Evolutionary conservation across 2,797 vertebrate species (phyloP).

Genomic region (Thaleichthys pacificus): DNA sequence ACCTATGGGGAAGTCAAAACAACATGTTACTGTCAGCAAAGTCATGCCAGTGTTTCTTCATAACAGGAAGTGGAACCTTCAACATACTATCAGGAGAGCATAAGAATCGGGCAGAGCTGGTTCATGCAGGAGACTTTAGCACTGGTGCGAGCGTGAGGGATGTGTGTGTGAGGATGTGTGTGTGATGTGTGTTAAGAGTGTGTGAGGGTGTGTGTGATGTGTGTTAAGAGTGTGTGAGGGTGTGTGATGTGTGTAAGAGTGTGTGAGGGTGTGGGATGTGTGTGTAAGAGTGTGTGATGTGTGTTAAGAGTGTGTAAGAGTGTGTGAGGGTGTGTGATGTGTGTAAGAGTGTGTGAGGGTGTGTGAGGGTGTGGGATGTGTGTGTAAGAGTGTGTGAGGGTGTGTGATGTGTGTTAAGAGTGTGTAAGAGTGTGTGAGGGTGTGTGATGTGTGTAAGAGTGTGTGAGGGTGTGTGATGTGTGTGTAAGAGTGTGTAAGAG

Average conservation of each 20-base stretch:
- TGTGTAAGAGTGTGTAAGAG: not conserved
- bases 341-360: not conserved
- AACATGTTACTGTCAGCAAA: not conserved
- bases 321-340: no score
- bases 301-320: not conserved
- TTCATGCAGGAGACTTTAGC: no score
- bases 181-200: not conserved
- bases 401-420: no score
- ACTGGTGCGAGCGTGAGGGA: not conserved
- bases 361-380: no score
- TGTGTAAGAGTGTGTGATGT: not conserved
- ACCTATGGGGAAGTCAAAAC: constrained; percentile 69
- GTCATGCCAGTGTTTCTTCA: not conserved
- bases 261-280: no score
- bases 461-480: no score
- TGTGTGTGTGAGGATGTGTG: no score
- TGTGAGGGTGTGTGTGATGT: no score
- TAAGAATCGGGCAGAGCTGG: no score
- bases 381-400: not conserved
- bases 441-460: no score
- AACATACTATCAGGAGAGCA: no score
- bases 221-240: not conserved
- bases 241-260: not conserved
- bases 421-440: not conserved
- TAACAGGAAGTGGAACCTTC: no score